These are phyloP conservation scores for Mycalesis mineus DNA, from an alignment of 2,888 invertebrate species.

Conservation along the genomic window DNA sequence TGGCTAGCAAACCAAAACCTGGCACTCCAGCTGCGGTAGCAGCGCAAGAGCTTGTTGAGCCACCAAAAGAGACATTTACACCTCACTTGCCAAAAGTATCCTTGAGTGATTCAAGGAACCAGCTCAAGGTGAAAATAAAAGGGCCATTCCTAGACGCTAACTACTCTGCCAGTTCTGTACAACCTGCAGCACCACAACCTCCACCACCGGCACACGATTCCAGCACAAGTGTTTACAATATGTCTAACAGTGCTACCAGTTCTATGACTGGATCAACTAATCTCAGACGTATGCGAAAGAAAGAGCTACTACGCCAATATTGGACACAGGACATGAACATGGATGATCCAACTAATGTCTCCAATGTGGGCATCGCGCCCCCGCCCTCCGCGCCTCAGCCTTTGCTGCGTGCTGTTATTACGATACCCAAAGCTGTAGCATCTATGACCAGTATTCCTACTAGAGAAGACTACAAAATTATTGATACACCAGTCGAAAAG, in stretches of 20 bases:
- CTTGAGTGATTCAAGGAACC: slow-evolving; percentile 88
- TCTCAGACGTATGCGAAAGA: slow-evolving; percentile 91
- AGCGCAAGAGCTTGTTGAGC: slow-evolving; percentile 38
- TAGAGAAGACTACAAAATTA: slow-evolving; percentile 87
- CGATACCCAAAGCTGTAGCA: slow-evolving; percentile 92
- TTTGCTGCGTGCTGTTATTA: slow-evolving; percentile 84
- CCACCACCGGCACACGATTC: slow-evolving; percentile 57
- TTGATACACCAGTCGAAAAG: slow-evolving; percentile 82
- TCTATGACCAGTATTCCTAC: slow-evolving; percentile 93
- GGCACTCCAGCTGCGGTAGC: slow-evolving; percentile 42
- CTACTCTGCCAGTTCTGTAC: slow-evolving; percentile 81
- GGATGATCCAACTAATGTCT: slow-evolving; percentile 82
- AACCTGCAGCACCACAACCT: slow-evolving; percentile 78
- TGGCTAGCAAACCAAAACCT: slow-evolving; percentile 73
- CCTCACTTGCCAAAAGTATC: slow-evolving; percentile 82
- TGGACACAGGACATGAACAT: slow-evolving; percentile 92
- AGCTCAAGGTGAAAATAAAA: slow-evolving; percentile 93
- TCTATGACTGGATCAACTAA: slow-evolving; percentile 83
- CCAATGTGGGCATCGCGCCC: slow-evolving; percentile 68
- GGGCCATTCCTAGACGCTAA: slow-evolving; percentile 89
- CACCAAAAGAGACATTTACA: slow-evolving; percentile 43
- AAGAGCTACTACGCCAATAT: slow-evolving; percentile 87
- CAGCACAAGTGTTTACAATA: slow-evolving; percentile 55
- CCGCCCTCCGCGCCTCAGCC: slow-evolving; percentile 80
- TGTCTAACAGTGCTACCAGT: slow-evolving; percentile 62